Evolutionary conservation across 2,113 vertebrate species (phyloP).

Genomic region (Entosphenus tridentatus): DNA sequence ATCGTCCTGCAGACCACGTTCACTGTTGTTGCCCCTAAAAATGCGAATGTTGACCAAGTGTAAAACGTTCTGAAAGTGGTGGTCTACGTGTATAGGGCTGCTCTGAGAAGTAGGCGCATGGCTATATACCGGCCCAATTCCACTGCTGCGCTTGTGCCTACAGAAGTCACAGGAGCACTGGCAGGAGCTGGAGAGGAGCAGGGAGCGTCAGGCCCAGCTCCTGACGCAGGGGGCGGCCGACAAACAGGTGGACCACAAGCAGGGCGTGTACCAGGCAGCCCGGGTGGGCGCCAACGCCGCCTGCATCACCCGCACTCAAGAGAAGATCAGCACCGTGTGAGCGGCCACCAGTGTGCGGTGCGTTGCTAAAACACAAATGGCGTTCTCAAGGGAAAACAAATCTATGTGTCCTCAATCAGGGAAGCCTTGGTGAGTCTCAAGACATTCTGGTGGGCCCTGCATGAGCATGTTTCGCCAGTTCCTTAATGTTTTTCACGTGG

Average conservation of each 20-base stretch:
- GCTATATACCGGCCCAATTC: no score
- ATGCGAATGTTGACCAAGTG: not conserved
- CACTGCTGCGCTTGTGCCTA: no score
- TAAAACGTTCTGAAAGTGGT: not conserved
- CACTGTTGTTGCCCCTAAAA: not conserved
- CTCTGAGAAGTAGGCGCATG: conserved; percentile 12
- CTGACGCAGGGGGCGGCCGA: conserved; percentile 13
- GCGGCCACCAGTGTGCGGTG: no score
- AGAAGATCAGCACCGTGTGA: no score
- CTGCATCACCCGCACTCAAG: conserved; percentile 13
- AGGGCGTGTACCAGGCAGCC: conserved; percentile 10
- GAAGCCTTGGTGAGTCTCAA: no score
- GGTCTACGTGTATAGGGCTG: not conserved
- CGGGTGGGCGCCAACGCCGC: conserved; percentile 11
- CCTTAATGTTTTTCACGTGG: no score
- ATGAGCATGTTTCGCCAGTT: no score
- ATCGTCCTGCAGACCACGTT: no score
- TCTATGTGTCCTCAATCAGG: no score
- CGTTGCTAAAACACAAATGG: no score
- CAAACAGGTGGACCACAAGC: conserved; percentile 13
- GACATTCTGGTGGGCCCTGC: no score
- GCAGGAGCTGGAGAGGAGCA: conserved; percentile 27
- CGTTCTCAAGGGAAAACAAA: no score
- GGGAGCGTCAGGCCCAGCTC: conserved; percentile 20
- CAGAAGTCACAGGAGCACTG: conserved; percentile 16